Conservation (phyloP, 2,797 vertebrate genomes). For the Sphaeramia orbicularis region DNA sequence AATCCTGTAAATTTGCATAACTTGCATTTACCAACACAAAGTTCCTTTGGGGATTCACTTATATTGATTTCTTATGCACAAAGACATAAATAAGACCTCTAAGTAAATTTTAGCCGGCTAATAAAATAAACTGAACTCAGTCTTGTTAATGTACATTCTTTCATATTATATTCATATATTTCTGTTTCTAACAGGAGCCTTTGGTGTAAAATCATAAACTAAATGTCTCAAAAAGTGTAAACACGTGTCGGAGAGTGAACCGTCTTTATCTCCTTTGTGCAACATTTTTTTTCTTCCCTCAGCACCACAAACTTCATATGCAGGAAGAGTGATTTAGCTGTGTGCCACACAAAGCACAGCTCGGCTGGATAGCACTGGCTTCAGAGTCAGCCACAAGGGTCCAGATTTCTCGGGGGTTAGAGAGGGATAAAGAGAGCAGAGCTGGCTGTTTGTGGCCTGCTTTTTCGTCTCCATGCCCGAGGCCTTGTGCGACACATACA, state of each 20-base stretch:
- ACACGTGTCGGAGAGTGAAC: constrained; percentile 3
- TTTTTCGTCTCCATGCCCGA: constrained; percentile 54
- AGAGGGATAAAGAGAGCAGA: constrained; percentile 27
- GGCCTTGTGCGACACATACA: constrained; percentile 61
- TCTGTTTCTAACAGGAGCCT: no score
- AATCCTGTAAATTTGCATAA: no score
- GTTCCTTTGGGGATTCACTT: no score
- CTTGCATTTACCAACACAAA: no score
- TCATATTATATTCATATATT: no score
- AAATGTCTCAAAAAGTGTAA: constrained; percentile 3
- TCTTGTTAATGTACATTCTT: no score
- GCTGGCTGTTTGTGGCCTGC: constrained; percentile 63
- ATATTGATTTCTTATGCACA: no score
- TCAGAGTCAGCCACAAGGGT: constrained; percentile 10
- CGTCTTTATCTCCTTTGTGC: neutral
- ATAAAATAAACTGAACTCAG: no score
- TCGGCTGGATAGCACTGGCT: constrained; percentile 3
- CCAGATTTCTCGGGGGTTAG: constrained; percentile 23
- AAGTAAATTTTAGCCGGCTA: no score
- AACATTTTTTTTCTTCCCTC: neutral
- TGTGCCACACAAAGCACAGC: constrained; percentile 12
- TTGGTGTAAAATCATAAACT: neutral
- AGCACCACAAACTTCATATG: neutral
- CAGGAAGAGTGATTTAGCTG: neutral
- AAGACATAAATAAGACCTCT: no score